Evolutionary conservation across 2,888 invertebrate genomes (phyloP).

Genomic region (Carpatolechia fugitivella): DNA sequence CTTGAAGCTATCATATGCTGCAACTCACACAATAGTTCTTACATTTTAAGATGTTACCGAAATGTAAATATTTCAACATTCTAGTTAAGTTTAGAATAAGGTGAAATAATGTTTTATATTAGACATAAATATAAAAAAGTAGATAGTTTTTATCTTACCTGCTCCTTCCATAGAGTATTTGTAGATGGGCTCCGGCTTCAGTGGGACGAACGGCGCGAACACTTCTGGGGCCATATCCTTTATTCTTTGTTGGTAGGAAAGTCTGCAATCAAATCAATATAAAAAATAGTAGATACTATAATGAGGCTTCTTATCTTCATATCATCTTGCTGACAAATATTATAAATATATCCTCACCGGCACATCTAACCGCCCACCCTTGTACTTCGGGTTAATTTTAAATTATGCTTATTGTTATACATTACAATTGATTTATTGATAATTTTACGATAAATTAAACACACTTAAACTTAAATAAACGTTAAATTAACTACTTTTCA

Average conservation of each 20-base stretch:
- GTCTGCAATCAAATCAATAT: slow-evolving; percentile 63
- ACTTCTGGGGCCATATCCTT: slow-evolving; percentile 94
- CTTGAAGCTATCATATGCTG: slow-evolving; percentile 6
- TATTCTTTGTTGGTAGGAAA: slow-evolving; percentile 96
- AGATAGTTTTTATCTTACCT: slow-evolving; percentile 78
- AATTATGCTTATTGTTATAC: no score
- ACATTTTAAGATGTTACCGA: slow-evolving; percentile 38
- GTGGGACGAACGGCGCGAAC: slow-evolving; percentile 91
- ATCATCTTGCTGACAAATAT: no score
- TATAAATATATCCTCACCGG: no score
- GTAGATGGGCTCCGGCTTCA: slow-evolving; percentile 90
- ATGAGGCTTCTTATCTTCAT: no score
- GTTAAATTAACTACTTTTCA: no score
- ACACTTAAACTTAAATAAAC: no score
- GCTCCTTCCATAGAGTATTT: slow-evolving; percentile 95
- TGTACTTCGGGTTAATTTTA: no score
- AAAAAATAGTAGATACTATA: no score
- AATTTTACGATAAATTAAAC: no score
- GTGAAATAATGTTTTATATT: slow-evolving; percentile 50
- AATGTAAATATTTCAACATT: slow-evolving; percentile 68
- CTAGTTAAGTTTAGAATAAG: slow-evolving; percentile 58
- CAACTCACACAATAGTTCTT: slow-evolving; percentile 18
- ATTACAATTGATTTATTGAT: no score
- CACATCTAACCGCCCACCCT: no score
- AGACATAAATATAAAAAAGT: slow-evolving; percentile 22